phyloP scores from a whole-genome alignment of 1,140 invertebrate species.

The Homalodisca vitripennis region DNA sequence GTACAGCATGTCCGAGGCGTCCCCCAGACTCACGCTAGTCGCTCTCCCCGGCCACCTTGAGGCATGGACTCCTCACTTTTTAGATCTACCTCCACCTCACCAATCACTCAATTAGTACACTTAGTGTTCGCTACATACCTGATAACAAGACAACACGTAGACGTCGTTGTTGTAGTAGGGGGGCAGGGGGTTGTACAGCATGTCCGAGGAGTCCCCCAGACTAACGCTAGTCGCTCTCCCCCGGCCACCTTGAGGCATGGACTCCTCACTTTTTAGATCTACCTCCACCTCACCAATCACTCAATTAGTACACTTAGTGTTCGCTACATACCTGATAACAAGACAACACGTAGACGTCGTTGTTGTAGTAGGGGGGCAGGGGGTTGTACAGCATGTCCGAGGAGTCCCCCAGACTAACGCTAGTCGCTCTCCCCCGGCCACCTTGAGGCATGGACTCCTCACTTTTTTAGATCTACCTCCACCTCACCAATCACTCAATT shows the following conservation, averaged over 20 bases:
- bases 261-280: no score
- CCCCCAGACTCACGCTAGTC: slow-evolving; percentile 9
- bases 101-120: no score
- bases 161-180: slow-evolving; percentile 24
- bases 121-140: no score
- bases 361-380: slow-evolving; percentile 22
- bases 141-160: slow-evolving; percentile 19
- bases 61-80: not conserved
- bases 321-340: slow-evolving; percentile 24
- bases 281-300: no score
- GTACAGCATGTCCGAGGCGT: slow-evolving; percentile 8
- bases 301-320: no score
- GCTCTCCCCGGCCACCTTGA: slow-evolving; percentile 24
- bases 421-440: slow-evolving; percentile 20
- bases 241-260: slow-evolving; percentile 18
- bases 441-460: slow-evolving; percentile 10
- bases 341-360: slow-evolving; percentile 17
- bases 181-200: slow-evolving; percentile 21
- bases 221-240: slow-evolving; percentile 5
- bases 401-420: slow-evolving; percentile 7
- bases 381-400: slow-evolving; percentile 24
- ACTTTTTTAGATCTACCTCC: no score
- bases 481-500: no score
- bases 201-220: slow-evolving; percentile 13
- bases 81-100: no score